A percentile compares a stretch with the other conserved stretches of the same genome.
These are phyloP conservation scores for Onchidella celtica DNA, from an alignment of 2,888 invertebrate species.

Conservation along the genomic window DNA sequence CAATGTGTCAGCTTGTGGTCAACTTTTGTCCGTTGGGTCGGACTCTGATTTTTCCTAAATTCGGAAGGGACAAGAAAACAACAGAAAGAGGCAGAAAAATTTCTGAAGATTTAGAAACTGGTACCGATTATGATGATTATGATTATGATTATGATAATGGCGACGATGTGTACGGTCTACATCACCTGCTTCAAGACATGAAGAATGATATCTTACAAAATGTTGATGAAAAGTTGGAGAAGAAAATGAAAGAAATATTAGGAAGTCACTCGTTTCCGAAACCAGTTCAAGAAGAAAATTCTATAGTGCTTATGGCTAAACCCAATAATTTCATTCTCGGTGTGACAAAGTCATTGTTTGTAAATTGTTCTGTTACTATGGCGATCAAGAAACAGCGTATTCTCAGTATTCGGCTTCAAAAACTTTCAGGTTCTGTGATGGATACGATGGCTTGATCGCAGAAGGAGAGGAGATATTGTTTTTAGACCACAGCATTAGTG, in stretches of 20 bases:
- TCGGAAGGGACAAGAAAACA: background rate
- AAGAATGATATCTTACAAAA: background rate
- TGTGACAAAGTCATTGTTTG: background rate
- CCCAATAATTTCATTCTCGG: background rate
- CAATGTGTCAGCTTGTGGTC: background rate
- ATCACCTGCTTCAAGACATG: background rate
- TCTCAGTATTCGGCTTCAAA: background rate
- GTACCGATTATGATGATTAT: background rate
- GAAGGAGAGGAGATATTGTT: background rate
- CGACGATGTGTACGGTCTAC: background rate
- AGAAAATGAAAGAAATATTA: background rate
- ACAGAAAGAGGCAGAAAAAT: background rate
- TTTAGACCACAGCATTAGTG: background rate
- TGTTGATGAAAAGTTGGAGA: background rate
- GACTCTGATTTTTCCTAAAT: background rate
- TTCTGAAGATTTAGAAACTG: background rate
- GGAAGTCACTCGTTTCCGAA: background rate
- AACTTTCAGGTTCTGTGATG: background rate
- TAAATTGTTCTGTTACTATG: background rate
- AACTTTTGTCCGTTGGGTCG: background rate
- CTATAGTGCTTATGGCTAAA: background rate
- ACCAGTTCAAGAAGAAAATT: background rate
- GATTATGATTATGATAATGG: background rate
- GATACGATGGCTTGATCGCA: background rate
- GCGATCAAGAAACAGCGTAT: background rate